A percentile compares a stretch with the other conserved stretches of the same genome.
phyloP scores from a whole-genome alignment of 2,797 vertebrate species.

The Monodelphis domestica region DNA sequence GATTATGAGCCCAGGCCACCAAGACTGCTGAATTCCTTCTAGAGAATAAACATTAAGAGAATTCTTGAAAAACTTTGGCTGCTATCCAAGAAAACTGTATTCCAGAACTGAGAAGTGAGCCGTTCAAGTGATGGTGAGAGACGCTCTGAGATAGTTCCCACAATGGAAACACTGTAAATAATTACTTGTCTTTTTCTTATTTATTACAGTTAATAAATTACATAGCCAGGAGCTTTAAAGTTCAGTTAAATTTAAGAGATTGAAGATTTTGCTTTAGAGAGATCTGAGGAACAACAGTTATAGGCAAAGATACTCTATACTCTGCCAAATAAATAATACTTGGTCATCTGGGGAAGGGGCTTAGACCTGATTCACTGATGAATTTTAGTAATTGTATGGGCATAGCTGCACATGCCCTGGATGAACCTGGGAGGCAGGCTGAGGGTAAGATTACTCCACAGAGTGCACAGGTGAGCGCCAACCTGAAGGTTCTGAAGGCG shows the following conservation, averaged over 20 bases:
- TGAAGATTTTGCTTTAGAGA: background rate
- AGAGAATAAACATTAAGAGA: background rate
- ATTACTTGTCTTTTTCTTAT: background rate
- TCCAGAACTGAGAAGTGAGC: background rate
- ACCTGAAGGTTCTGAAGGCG: background rate
- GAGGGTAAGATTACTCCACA: background rate
- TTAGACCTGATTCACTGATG: background rate
- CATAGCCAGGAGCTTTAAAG: background rate
- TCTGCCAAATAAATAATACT: background rate
- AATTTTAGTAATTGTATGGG: background rate
- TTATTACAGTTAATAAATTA: background rate
- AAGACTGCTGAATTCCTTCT: background rate
- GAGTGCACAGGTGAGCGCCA: background rate
- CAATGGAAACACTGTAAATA: background rate
- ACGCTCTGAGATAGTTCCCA: background rate
- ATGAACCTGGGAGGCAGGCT: background rate
- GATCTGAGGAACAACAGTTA: background rate
- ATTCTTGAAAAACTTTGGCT: background rate
- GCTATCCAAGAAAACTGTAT: background rate
- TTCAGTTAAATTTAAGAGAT: background rate
- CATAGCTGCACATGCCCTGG: background rate
- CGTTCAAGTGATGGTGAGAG: background rate
- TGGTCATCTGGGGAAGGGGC: background rate
- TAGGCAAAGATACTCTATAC: background rate
- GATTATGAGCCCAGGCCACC: background rate